Percentiles rank a stretch among this genome's conserved stretches.
phyloP scores from a whole-genome alignment of 1,140 invertebrate species.

The Pteromalus puparum region DNA sequence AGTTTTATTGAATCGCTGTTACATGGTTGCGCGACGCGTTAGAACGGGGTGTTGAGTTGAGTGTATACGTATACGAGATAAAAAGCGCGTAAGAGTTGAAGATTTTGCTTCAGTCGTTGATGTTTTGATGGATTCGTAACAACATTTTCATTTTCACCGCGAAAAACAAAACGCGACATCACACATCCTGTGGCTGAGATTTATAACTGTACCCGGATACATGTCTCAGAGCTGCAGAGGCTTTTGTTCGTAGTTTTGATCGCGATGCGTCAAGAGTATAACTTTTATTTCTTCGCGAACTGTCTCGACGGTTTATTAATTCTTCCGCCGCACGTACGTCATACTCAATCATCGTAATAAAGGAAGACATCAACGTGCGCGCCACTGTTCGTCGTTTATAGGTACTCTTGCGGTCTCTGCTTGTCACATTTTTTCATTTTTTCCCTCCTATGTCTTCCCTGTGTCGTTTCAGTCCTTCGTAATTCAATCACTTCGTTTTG shows the following conservation, averaged over 20 bases:
- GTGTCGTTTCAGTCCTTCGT: background rate
- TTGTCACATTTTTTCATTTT: background rate
- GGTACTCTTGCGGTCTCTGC: background rate
- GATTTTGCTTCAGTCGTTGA: background rate
- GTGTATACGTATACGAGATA: background rate
- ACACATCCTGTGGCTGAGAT: background rate
- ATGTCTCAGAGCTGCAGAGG: background rate
- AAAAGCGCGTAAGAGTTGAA: background rate
- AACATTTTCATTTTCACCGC: background rate
- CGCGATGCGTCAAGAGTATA: background rate
- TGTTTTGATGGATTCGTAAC: background rate
- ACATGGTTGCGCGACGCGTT: background rate
- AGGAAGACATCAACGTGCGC: slow-evolving; percentile 7
- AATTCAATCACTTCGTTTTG: background rate
- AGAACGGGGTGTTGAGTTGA: background rate
- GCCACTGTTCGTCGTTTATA: background rate
- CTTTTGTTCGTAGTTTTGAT: background rate
- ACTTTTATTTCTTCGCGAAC: background rate
- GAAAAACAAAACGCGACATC: background rate
- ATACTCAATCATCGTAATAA: slow-evolving; percentile 28
- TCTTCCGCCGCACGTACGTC: background rate
- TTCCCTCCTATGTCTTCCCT: background rate
- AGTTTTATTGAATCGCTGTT: background rate
- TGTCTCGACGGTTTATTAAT: background rate
- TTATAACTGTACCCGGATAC: background rate